Percentiles rank a stretch among this genome's conserved stretches.
phyloP scores from a whole-genome alignment of 2,888 invertebrate genomes.

The Mimas tiliae region DNA sequence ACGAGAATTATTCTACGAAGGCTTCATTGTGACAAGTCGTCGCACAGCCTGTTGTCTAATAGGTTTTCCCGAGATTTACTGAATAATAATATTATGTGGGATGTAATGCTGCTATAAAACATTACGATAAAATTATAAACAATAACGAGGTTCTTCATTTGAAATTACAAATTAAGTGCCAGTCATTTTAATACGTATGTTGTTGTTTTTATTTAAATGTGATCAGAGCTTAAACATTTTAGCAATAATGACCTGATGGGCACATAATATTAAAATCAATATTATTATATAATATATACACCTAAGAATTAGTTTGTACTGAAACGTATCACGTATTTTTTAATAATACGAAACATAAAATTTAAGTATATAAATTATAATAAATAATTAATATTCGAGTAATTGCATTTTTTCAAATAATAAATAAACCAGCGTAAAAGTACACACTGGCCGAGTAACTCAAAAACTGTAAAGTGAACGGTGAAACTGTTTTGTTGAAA shows the following conservation, averaged over 20 bases:
- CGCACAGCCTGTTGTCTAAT: constrained; percentile 1
- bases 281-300: no score
- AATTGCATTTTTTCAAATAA: background rate
- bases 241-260: background rate
- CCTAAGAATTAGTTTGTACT: no score
- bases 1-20: constrained; percentile 12
- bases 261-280: background rate
- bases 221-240: background rate
- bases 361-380: no score
- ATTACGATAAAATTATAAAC: no score
- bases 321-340: no score
- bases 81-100: background rate
- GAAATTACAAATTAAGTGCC: background rate
- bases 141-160: background rate
- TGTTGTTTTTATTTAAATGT: background rate
- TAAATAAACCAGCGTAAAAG: background rate
- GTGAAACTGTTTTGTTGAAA: constrained; percentile 44
- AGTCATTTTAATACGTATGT: no score
- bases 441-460: background rate
- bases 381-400: no score
- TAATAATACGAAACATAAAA: no score
- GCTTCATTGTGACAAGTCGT: constrained; percentile 9
- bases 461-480: constrained; percentile 9
- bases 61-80: background rate
- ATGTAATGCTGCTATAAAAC: background rate